Base-by-base conservation (phyloP, 2,797 vertebrate species). In the Sebastes glaucus region DNA sequence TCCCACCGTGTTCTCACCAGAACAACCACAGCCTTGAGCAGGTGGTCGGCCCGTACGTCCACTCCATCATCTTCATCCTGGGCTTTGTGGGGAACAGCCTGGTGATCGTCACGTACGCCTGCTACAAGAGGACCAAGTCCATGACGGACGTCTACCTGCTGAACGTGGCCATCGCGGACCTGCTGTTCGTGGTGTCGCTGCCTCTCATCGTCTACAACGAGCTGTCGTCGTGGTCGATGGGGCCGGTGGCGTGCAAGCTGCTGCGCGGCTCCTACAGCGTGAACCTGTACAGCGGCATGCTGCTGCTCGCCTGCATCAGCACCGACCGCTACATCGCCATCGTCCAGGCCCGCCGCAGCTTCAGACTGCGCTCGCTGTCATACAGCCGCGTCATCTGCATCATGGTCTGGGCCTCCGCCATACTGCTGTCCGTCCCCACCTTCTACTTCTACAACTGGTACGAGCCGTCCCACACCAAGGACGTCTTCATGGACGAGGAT, bases 81-180 rank as follows among this genome's bases (percentile, higher is more conserved):
- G 98, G 98, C 25, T 86, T 99, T 0, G 23, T 98, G 25, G 98
- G 98, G 1, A 99, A 99, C 82, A 27, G 89, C 4, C 94, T 99
- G 76, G 97, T 99, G 20, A 96, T 98, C 77, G 16, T 96, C 61
- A 99, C 97, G 63, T 99, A 97, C 3, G 92, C 95, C 38, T 94
- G 93, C 20, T 98, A 98, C n/a, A 97, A 97, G 92, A 95, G 91
- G 80, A 73, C 94, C 74, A 97, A 96, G 83, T 98, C 97, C 30
- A 97, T 99, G 97, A 99, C 97, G 0, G 97, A 99, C 3, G 88
- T 99, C 1, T 98, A 96, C 81, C 96, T 99, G 71, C 86, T 98
- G 46, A 98, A 99, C 65, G 97, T 99, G 83, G 97, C 98, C 63
- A 75, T 98, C 1, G 96, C 97, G 0, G 98, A 99, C 90, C 93